A percentile compares a stretch with the other conserved stretches of the same genome.
phyloP scores from a whole-genome alignment of 2,888 invertebrate genomes.

The Cheilosia vulpina region DNA sequence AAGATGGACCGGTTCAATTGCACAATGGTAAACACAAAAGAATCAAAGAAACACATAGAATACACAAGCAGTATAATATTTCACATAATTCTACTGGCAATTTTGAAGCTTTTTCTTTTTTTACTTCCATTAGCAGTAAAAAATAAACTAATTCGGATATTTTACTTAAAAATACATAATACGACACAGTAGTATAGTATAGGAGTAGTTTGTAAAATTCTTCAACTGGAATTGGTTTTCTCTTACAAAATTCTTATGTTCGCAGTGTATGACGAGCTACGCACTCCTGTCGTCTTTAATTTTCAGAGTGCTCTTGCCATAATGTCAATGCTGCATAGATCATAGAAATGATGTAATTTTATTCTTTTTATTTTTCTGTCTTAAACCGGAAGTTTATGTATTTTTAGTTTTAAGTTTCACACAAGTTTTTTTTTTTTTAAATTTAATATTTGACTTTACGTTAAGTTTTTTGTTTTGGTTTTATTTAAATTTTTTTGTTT shows the following conservation, averaged over 20 bases:
- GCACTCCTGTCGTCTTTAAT: slow-evolving; percentile 49
- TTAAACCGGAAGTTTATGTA: slow-evolving; percentile 66
- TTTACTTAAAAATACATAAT: slow-evolving; percentile 46
- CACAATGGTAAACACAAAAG: not conserved
- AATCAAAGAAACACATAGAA: not conserved
- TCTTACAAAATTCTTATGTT: slow-evolving; percentile 68
- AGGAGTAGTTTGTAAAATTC: slow-evolving; percentile 37
- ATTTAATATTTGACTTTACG: slow-evolving; percentile 66
- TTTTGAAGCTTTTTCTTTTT: slow-evolving; percentile 6
- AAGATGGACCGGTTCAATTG: slow-evolving; percentile 15
- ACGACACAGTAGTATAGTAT: slow-evolving; percentile 60
- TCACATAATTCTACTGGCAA: slow-evolving; percentile 36
- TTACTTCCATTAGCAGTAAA: slow-evolving; percentile 19
- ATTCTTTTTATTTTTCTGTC: slow-evolving; percentile 29
- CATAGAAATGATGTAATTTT: slow-evolving; percentile 25
- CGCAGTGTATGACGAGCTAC: slow-evolving; percentile 32
- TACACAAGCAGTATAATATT: slow-evolving; percentile 25
- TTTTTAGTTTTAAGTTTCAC: slow-evolving; percentile 58
- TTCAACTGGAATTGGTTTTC: slow-evolving; percentile 52
- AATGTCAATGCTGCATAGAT: slow-evolving; percentile 51
- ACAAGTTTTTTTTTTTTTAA: slow-evolving; percentile 48
- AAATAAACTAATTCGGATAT: slow-evolving; percentile 21
- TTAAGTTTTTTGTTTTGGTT: slow-evolving; percentile 51
- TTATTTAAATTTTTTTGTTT: slow-evolving; percentile 46
- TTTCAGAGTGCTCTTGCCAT: slow-evolving; percentile 36